Base-by-base conservation (phyloP, 2,888 invertebrate species). In the Lasioglossum lativentre region DNA sequence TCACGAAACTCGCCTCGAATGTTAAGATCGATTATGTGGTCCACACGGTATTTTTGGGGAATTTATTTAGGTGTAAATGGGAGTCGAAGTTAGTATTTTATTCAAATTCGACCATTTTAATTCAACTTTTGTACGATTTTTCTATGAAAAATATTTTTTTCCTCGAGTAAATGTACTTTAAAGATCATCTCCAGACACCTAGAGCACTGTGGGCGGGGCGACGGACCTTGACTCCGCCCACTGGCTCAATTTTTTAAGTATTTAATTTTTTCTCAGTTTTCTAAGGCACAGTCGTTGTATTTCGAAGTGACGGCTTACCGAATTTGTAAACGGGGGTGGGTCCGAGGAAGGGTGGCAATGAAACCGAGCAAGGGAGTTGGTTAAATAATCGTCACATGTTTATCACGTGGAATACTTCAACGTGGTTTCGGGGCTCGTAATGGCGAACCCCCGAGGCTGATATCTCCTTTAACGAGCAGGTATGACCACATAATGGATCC, bases 381-480 rank as follows among this genome's bases (percentile, higher is more conserved):
- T 79, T 73, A 79, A 73, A 79, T 79, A 79, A 79, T 79, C 38
- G 79, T 42, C n/a, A 45, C 73, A 47, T 72, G 59, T 79, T 79
- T 79, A 66, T 73, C 74, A n/a, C 19, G 27, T 4, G 76, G 16
- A 75, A 59, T 71, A 76, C 75, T 80, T 76, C n/a, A 70, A n/a
- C 45, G 79, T 52, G 52, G 27, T 75, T 52, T 34, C 34, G 19
- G 40, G 75, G 23, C 66, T 80, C 68, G 56, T 79, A 79, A 73
- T 79, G 74, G 74, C 63, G 42, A 56, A 42, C 42, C 68, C 30
- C 27, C 2, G 34, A 66, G 47, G 63, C 66, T 78, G 82, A 82
- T 74, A 68, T 78, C 73, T 78, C 27, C 74, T 80, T 81, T 87
- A 81, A 86, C 76, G 87, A 84, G 78, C 79, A 74, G 66, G 56